These are phyloP conservation scores for Lasiurus cinereus DNA, from an alignment of 2,113 vertebrate genomes.

Conservation along the genomic window DNA sequence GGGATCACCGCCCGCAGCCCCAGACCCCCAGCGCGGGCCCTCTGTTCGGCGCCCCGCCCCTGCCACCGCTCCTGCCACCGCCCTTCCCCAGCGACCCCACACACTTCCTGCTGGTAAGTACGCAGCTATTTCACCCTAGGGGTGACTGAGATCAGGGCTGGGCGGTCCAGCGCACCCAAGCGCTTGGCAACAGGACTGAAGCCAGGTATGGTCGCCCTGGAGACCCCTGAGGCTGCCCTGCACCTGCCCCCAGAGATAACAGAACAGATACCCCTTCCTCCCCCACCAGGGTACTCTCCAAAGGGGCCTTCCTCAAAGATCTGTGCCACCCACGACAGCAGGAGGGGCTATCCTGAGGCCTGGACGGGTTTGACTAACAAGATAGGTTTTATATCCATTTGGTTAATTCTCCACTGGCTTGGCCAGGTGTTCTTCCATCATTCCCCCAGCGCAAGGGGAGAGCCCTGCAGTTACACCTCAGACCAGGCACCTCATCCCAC, in stretches of 20 bases:
- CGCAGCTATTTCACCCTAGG: accelerated
- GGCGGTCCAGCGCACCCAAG: accelerated
- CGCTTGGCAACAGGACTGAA: too few species aligned
- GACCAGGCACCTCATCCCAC: background rate
- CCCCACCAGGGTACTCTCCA: background rate
- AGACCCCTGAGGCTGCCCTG: background rate
- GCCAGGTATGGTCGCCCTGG: background rate
- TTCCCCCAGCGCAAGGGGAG: background rate
- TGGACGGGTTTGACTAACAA: accelerated
- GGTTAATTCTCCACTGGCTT: background rate
- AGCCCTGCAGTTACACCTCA: background rate
- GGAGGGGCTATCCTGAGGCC: background rate
- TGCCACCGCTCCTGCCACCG: constrained; percentile 91
- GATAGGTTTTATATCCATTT: background rate
- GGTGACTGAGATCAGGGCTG: accelerated
- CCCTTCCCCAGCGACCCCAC: constrained; percentile 91
- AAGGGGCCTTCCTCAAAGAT: background rate
- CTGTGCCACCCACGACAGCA: background rate
- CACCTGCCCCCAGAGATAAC: background rate
- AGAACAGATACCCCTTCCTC: background rate
- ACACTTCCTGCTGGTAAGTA: constrained; percentile 91
- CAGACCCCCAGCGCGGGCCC: constrained; percentile 85
- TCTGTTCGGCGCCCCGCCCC: constrained; percentile 88
- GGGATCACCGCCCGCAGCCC: constrained; percentile 89
- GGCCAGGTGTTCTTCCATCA: too few species aligned